Evolutionary conservation across 35 echinoderm and acorn worm species (phyloP), one percentile per base, ranked within the genome.

Genomic region (Stichopus chloronotus): DNA sequence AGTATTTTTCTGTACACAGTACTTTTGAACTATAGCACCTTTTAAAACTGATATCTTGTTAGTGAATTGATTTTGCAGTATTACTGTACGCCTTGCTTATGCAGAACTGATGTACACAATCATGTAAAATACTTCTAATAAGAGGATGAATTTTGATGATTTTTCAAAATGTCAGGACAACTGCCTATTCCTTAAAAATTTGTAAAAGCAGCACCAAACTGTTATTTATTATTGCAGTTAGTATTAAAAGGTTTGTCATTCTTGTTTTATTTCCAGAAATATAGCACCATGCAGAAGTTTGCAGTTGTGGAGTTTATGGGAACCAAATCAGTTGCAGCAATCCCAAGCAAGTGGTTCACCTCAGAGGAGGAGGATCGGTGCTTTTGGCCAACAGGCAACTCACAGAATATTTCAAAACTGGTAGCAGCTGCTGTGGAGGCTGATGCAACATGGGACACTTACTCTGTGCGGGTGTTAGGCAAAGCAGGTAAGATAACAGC

Each of bases 231-330:
- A 78, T n/a, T 78, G 25, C 8, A 78, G 19, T 23, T 20, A 8
- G 9, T 20, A 8, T 23, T 23, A 43, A 20, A 10, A 9, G 7
- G 8, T 20, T 9, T 78, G 19, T 8, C 19, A 10, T 23, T 20
- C 20, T 61, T 61, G 59, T 14, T 61, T 61, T 61, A 8, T 10
- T 61, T 61, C 14, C 59, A 61, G 76, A 10, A 23, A 78, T 78
- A 43, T 58, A 54, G 23, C 52, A 43, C 25, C n/a, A 54, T 86
- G 4, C 19, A 19, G 52, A 54, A 14, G 59, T 87, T 87, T 87
- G 84, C 84, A 5, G 84, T 87, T 56, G 84, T 87, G 9, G 84
- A 87, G 55, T 87, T 87, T 87, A 9, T 87, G 9, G 84, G 16
- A 24, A 87, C 8, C 9, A 10, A 16, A 9, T 13, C 84, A 9